These are phyloP conservation scores for Limosa lapponica DNA, from an alignment of 2,797 vertebrate species.

Conservation along the genomic window DNA sequence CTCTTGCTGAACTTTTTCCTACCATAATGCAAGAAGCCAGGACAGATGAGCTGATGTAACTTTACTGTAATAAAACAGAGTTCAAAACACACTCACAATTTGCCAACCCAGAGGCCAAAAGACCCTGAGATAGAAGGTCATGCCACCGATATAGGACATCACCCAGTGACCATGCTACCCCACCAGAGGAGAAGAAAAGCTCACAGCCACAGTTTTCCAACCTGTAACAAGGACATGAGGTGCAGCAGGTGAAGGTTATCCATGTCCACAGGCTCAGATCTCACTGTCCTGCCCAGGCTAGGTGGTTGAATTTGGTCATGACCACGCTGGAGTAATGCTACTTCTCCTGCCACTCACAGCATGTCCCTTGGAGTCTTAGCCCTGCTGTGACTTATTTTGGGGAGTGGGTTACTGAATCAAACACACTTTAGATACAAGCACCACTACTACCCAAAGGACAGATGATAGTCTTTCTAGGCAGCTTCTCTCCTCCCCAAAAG, in stretches of 20 bases:
- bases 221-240: fast-evolving
- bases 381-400: background rate
- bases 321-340: background rate
- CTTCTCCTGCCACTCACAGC: background rate
- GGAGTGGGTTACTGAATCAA: background rate
- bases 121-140: background rate
- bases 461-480: background rate
- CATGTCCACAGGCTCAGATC: background rate
- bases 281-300: background rate
- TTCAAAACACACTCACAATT: background rate
- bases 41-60: slow-evolving; percentile 33
- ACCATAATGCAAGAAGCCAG: background rate
- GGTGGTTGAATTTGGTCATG: background rate
- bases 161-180: background rate
- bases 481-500: background rate
- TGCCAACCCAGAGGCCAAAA: background rate
- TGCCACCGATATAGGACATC: background rate
- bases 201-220: background rate
- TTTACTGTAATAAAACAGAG: slow-evolving; percentile 9
- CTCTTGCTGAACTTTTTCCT: slow-evolving; percentile 13
- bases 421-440: background rate
- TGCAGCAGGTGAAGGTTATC: background rate
- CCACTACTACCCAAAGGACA: background rate
- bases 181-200: background rate
- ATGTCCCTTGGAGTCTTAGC: background rate